Percentiles rank a stretch among this genome's conserved stretches.
These are phyloP conservation scores for Phyllotreta cruciferae DNA, from an alignment of 2,888 invertebrate species.

Conservation along the genomic window DNA sequence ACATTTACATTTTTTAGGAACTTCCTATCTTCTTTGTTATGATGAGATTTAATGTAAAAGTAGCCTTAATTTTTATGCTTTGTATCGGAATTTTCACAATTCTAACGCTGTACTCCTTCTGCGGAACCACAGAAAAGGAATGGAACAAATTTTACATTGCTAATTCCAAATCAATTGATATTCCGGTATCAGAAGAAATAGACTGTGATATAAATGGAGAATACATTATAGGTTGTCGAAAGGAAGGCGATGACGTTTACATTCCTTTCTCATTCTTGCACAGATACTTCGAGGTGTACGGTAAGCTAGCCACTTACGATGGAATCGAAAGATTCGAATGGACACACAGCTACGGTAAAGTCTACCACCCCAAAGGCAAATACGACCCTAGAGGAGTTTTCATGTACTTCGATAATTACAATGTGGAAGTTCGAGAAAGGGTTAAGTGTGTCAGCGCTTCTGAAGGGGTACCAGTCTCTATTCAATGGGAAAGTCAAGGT, in stretches of 20 bases:
- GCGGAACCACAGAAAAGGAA: constrained; percentile 60
- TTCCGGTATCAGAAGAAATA: constrained; percentile 70
- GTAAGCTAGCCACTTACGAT: constrained; percentile 77
- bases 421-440: constrained; percentile 83
- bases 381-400: constrained; percentile 92
- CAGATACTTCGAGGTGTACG: constrained; percentile 94
- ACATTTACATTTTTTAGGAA: constrained; percentile 50
- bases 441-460: constrained; percentile 95
- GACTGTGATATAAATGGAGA: constrained; percentile 91
- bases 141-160: constrained; percentile 44
- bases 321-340: constrained; percentile 88
- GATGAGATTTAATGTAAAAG: constrained; percentile 81
- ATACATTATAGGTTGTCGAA: constrained; percentile 60
- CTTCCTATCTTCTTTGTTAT: constrained; percentile 66
- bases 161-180: constrained; percentile 53
- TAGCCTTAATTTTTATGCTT: constrained; percentile 71
- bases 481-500: constrained; percentile 92
- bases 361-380: constrained; percentile 85
- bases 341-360: constrained; percentile 93
- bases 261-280: constrained; percentile 92
- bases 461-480: constrained; percentile 95
- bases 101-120: constrained; percentile 78
- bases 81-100: constrained; percentile 72
- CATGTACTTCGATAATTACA: constrained; percentile 97
- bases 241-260: constrained; percentile 78